These are phyloP conservation scores for Andrena minutula DNA, from an alignment of 2,888 invertebrate species.

Conservation along the genomic window DNA sequence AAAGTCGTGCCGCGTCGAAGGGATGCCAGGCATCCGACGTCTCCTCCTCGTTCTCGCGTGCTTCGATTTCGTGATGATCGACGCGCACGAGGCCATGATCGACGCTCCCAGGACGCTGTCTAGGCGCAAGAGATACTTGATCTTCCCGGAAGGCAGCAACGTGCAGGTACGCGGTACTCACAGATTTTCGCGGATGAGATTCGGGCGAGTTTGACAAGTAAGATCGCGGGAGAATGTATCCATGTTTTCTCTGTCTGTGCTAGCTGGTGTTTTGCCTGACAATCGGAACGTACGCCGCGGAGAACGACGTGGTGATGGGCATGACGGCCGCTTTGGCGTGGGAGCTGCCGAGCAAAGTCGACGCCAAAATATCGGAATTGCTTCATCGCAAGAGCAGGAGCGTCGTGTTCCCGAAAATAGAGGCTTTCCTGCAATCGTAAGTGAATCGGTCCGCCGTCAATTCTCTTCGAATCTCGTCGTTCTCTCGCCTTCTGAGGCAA, in stretches of 20 bases:
- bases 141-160: conserved; percentile 88
- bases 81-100: conserved; percentile 22
- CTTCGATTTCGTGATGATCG: conserved; percentile 52
- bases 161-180: conserved; percentile 84
- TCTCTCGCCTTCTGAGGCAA: neutral
- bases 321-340: conserved; percentile 92
- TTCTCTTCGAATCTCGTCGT: neutral
- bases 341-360: conserved; percentile 88
- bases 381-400: conserved; percentile 88
- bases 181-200: neutral
- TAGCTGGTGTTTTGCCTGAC: conserved; percentile 88
- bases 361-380: conserved; percentile 76
- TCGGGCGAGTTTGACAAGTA: neutral
- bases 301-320: conserved; percentile 89
- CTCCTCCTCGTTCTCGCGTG: conserved; percentile 54
- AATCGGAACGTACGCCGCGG: conserved; percentile 86
- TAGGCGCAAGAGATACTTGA: conserved; percentile 86
- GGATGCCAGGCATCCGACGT: conserved; percentile 53
- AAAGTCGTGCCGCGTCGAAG: conserved; percentile 25
- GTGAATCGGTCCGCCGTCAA: conserved; percentile 71
- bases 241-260: conserved; percentile 36
- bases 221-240: neutral
- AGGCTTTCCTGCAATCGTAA: conserved; percentile 88
- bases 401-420: conserved; percentile 88
- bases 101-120: conserved; percentile 81